Evolutionary conservation across 2,888 invertebrate species (phyloP), one percentile per base, ranked within the genome.

Genomic region (Tortricodes alternella): DNA sequence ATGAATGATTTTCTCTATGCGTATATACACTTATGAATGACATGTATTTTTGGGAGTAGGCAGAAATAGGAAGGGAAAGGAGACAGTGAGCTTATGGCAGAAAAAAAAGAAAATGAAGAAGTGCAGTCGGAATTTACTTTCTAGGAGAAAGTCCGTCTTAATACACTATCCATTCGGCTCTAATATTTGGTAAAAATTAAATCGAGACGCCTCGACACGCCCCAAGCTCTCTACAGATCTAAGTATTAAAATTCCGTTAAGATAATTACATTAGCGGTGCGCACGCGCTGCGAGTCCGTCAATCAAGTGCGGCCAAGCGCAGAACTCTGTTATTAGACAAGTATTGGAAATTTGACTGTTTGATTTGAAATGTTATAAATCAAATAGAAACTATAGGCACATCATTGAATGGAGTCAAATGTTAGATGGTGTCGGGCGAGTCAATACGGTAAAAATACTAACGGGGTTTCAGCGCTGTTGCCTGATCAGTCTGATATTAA

Each of bases 201-300:
- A 49, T 38, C 37, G 60, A 67, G 61, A 62, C 62, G 59, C 58
- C n/a, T 56, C 53, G 57, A 64, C 68, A 65, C 69, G 70, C 68
- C 71, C 57, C 58, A 34, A 51, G 34, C 58, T 50, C 59, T 62
- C 59, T 64, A 61, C 57, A 66, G 73, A 73, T 80, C 80, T 75
- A 44, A 56, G 44, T 50, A 80, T 83, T 83, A 81, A 81, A 76
- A 81, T 81, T 81, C 81, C 80, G 76, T 69, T 74, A 73, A 74
- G 71, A 70, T 80, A 76, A 81, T 82, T 80, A 82, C 80, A 75
- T 76, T 78, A 78, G 73, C 61, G 57, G 56, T 55, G 63, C 60
- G 62, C 70, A 66, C 65, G 65, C 64, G 63, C 72, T 67, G 66
- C 70, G 70, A 74, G 68, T 63, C 73, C 76, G 80, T 83, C 83